Percentiles rank a stretch among this genome's conserved stretches.
These are phyloP conservation scores for Mythimna pallens DNA, from an alignment of 2,888 invertebrate genomes.

Conservation along the genomic window DNA sequence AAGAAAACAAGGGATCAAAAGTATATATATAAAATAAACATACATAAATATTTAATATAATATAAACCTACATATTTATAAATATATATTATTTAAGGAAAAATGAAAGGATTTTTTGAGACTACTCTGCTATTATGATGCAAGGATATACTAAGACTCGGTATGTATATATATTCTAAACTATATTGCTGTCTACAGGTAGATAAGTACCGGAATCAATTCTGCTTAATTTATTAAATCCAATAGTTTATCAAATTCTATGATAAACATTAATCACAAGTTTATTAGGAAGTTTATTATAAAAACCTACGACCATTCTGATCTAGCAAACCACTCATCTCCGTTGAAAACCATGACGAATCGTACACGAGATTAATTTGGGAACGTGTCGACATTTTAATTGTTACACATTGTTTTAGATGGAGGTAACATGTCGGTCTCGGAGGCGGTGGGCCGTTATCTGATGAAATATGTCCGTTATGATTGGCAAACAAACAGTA, in stretches of 20 bases:
- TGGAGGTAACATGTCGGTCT: constrained; percentile 85
- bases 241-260: background rate
- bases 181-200: too few relatives aligned
- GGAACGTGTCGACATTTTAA: constrained; percentile 81
- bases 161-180: too few relatives aligned
- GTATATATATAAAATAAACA: too few relatives aligned
- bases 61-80: too few relatives aligned
- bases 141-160: too few relatives aligned
- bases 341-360: constrained; percentile 80
- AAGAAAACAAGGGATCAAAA: too few relatives aligned
- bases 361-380: constrained; percentile 71
- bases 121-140: too few relatives aligned
- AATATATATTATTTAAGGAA: too few relatives aligned
- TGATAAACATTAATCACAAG: background rate
- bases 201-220: background rate
- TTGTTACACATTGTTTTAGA: constrained; percentile 89
- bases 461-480: constrained; percentile 91
- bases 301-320: constrained; percentile 2
- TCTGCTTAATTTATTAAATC: background rate
- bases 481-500: constrained; percentile 91
- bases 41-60: too few relatives aligned
- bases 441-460: constrained; percentile 87
- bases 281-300: background rate
- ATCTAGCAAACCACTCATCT: constrained; percentile 50
- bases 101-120: too few relatives aligned